Base-by-base conservation (phyloP, 2,113 vertebrate species). In the Todiramphus chloris region DNA sequence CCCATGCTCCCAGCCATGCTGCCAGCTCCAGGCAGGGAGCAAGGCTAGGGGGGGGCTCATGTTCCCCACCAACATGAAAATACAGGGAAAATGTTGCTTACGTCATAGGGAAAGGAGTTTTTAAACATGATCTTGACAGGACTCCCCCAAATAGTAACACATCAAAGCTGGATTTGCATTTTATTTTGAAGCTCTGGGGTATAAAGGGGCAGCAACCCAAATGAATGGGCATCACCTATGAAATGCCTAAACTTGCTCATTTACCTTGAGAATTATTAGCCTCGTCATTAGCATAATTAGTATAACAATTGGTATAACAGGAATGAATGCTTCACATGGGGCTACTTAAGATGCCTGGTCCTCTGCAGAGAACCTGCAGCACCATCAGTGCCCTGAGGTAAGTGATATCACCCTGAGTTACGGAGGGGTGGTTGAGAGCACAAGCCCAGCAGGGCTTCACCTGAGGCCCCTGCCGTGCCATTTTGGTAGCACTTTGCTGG, bases 1-100 rank as follows among this genome's bases (percentile, higher is more conserved):
- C 23, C 64, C 0, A 0, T 27, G 23, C n/a, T 74, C 69, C 18
- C 55, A 46, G n/a, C 8, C 3, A 0, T 1, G 1, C 10, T 11
- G 23, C 64, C 58, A 55, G 30, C 27, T 85, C 25, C 12, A 4
- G 30, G 23, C 15, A 70, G 39, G 24, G 24, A 70, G 33, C 20
- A 41, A 51, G 58, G 39, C 31, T 2, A 43, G 0, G 75, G 14
- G 27, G 12, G 11, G 1, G 13, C 21, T 55, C 4, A 1, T 93
- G 46, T 35, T 89, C 23, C 35, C 35, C 39, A 67, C 19, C 2
- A 4, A 51, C 20, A n/a, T 1, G 3, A 69, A 73, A 92, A 39
- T 31, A 55, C 1, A 1, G 20, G 17, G 24, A 39, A 88, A 76
- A 67, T 27, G 21, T 37, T 83, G 46, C 9, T 16, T 83, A 44